Base-by-base conservation (phyloP, 2,888 invertebrate species). In the Caenorhabditis plicata region DNA sequence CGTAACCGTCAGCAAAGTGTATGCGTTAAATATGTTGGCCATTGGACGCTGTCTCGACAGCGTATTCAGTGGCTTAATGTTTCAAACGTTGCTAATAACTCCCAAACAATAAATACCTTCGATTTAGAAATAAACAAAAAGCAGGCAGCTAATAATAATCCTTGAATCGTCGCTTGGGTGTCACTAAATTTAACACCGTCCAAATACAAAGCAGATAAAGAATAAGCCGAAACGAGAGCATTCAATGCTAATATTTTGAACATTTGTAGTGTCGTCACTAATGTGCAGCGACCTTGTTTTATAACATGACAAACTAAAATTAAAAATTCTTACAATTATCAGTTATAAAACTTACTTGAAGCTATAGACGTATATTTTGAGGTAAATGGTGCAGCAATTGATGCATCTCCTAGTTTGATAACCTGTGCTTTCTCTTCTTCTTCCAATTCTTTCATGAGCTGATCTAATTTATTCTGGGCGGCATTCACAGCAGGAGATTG, bases 181-280 rank as follows among this genome's bases (percentile, higher is more conserved):
- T 99, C 78, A 49, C 66, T 66, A 81, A 96, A 91, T 84, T 94
- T 98, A 71, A 98, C 91, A 13, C 96, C 96, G 82, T 96, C 95
- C 67, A 98, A 87, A 82, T 98, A 98, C 20, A 99, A 85, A 23
- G 98, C 96, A 3, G 95, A 95, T 84, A 98, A 73, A 78, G 94
- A 92, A 85, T 99, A 99, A 1, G 98, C 98, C 68, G 95, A 86
- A 68, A 98, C 91, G 3, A 99, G 86, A 0, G 98, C 98, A 82
- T 99, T 98, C 48, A 99, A 84, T 0, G 98, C 98, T 51, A 99
- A 85, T 75, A 99, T 99, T 86, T 99, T 99, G 85, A 99, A 99
- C 98, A 99, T 99, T 84, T 99, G 98, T 57, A 99, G 85, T 0
- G 98, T 99, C 0, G 98, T 99, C 19, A 99, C 98, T 56, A 99